Evolutionary conservation across 2,113 vertebrate species (phyloP).

Genomic region (Arenaria interpres): DNA sequence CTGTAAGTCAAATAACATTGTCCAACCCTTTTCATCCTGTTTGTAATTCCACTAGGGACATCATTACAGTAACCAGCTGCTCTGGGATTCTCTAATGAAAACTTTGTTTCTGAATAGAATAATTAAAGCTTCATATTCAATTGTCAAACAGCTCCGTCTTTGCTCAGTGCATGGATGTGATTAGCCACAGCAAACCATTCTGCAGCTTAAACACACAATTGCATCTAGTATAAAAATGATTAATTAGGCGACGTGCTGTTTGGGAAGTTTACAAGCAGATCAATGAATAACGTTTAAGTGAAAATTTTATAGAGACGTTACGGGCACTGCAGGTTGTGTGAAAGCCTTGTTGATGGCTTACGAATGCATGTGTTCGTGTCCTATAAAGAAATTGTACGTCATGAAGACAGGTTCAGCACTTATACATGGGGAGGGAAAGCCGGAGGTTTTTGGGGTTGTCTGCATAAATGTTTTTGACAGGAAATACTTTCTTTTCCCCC

Average conservation of each 20-base stretch:
- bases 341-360: slow-evolving; percentile 22
- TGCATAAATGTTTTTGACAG: background rate
- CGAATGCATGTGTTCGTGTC: background rate
- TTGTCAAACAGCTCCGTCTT: slow-evolving; percentile 55
- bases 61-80: slow-evolving; percentile 66
- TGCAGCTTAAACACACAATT: slow-evolving; percentile 68
- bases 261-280: slow-evolving; percentile 66
- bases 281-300: slow-evolving; percentile 63
- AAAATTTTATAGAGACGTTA: slow-evolving; percentile 67
- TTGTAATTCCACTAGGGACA: slow-evolving; percentile 62
- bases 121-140: slow-evolving; percentile 70
- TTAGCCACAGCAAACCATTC: slow-evolving; percentile 46
- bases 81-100: slow-evolving; percentile 65
- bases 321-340: slow-evolving; percentile 62
- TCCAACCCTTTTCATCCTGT: slow-evolving; percentile 63
- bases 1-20: slow-evolving; percentile 55
- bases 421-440: background rate
- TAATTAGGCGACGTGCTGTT: slow-evolving; percentile 64
- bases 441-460: background rate
- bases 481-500: background rate
- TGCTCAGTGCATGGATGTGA: slow-evolving; percentile 58
- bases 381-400: background rate
- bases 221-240: slow-evolving; percentile 69
- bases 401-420: background rate
- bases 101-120: slow-evolving; percentile 67